A percentile compares a stretch with the other conserved stretches of the same genome.
Conservation (phyloP, 23 tunicate genomes). For the Trididemnum clinides region DNA sequence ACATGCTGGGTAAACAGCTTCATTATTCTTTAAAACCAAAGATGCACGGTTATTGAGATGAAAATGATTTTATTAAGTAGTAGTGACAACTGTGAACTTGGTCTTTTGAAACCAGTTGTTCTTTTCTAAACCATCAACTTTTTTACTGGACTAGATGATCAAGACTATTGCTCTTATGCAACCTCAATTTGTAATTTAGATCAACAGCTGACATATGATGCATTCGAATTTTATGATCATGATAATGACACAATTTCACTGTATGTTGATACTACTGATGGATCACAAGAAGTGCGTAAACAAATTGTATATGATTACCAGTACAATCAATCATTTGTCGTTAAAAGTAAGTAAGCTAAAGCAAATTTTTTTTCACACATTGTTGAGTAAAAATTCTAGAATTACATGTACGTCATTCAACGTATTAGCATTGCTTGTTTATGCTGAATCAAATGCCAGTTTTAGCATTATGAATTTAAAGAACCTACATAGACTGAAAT, state of each 20-base stretch:
- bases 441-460: neutral
- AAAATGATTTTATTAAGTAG: too few species aligned
- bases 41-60: too few species aligned
- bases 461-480: neutral
- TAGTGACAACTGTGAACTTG: too few species aligned
- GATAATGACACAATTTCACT: conserved; percentile 11
- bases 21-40: too few species aligned
- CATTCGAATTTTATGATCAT: conserved; percentile 34
- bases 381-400: neutral
- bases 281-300: neutral
- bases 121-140: too few species aligned
- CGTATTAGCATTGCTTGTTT: neutral
- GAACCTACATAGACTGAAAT: neutral
- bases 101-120: too few species aligned
- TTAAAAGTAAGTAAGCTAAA: conserved; percentile 45
- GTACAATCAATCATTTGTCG: conserved; percentile 36
- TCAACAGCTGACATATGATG: conserved; percentile 29
- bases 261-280: conserved; percentile 13
- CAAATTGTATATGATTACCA: conserved; percentile 29
- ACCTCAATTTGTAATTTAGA: too few species aligned
- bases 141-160: too few species aligned
- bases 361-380: neutral
- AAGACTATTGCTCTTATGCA: too few species aligned
- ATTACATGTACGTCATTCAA: neutral
- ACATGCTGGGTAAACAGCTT: too few species aligned